Conservation (phyloP, 1,140 invertebrate species). For the Matsumurasca onukii region DNA sequence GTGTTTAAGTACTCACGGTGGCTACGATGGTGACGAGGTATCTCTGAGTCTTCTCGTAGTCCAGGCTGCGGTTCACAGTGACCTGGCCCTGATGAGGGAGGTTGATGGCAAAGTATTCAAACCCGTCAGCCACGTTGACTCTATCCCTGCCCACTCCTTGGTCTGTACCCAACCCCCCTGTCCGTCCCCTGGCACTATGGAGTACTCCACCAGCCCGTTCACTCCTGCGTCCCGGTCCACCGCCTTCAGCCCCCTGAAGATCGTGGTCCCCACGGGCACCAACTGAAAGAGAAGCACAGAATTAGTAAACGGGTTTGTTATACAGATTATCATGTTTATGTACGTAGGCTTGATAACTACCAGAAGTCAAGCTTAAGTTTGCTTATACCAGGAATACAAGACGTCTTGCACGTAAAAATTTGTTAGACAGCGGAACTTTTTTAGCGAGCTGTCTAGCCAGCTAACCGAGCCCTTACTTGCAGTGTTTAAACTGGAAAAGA, state of each 20-base stretch:
- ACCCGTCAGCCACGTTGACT: slow-evolving; percentile 73
- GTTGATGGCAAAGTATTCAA: slow-evolving; percentile 79
- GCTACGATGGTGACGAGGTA: slow-evolving; percentile 88
- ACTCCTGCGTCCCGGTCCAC: slow-evolving; percentile 82
- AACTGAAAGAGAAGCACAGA: slow-evolving; percentile 66
- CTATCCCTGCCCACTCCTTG: slow-evolving; percentile 53
- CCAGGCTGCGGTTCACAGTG: slow-evolving; percentile 83
- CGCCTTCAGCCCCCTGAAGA: slow-evolving; percentile 82
- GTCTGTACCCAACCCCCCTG: slow-evolving; percentile 51
- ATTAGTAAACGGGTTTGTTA: too few species aligned
- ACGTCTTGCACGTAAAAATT: too few species aligned
- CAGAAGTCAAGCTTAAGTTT: too few species aligned
- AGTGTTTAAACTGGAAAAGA: too few species aligned
- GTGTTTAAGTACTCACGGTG: slow-evolving; percentile 86
- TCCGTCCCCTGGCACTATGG: slow-evolving; percentile 58
- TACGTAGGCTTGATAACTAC: too few species aligned
- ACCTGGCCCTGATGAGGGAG: slow-evolving; percentile 88
- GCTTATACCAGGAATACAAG: too few species aligned
- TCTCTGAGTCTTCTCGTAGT: slow-evolving; percentile 85
- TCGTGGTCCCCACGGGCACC: slow-evolving; percentile 81
- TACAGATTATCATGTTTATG: too few species aligned
- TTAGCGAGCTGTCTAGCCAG: too few species aligned
- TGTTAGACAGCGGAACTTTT: too few species aligned
- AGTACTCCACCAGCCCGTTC: slow-evolving; percentile 84
- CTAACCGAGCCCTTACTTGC: too few species aligned